These are phyloP conservation scores for Leptoclinus maculatus DNA, from an alignment of 2,797 vertebrate genomes.

Conservation along the genomic window DNA sequence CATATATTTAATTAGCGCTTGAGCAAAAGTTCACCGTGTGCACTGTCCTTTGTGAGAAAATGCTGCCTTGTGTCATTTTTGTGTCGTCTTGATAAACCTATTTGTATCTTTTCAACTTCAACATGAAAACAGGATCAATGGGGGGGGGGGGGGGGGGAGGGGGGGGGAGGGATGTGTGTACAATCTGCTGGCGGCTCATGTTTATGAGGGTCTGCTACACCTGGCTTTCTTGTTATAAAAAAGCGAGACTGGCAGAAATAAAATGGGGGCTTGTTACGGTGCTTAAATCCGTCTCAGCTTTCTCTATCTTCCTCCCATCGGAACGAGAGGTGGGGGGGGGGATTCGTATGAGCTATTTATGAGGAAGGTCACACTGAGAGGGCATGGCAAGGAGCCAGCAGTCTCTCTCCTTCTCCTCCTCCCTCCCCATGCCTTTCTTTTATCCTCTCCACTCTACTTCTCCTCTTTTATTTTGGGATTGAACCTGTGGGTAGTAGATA, in stretches of 20 bases:
- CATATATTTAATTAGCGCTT: constrained; percentile 52
- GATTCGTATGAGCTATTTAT: constrained; percentile 83
- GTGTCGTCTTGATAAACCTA: background rate
- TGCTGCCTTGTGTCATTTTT: background rate
- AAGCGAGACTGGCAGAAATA: constrained; percentile 53
- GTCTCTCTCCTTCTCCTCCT: constrained; percentile 69
- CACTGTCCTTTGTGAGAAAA: constrained; percentile 6
- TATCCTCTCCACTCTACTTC: constrained; percentile 27
- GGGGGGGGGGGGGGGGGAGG: constrained; percentile 9
- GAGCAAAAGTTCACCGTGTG: constrained; percentile 21
- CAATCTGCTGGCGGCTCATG: constrained; percentile 19
- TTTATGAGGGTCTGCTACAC: constrained; percentile 50
- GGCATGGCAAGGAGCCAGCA: constrained; percentile 85
- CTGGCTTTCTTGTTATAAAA: constrained; percentile 50
- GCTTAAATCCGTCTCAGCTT: constrained; percentile 63
- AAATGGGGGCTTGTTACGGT: constrained; percentile 47
- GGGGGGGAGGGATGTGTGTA: constrained; percentile 3
- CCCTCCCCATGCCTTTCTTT: constrained; percentile 41
- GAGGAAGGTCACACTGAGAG: constrained; percentile 88
- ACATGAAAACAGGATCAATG: constrained; percentile 5
- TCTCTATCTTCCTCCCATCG: constrained; percentile 63
- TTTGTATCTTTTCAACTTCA: constrained; percentile 8
- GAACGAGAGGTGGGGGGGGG: constrained; percentile 23
- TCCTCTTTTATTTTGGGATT: constrained; percentile 35
- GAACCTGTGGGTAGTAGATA: background rate